Percentiles rank a stretch among this genome's conserved stretches.
phyloP scores from a whole-genome alignment of 2,888 invertebrate species.

The Gonocerus acuteangulatus region DNA sequence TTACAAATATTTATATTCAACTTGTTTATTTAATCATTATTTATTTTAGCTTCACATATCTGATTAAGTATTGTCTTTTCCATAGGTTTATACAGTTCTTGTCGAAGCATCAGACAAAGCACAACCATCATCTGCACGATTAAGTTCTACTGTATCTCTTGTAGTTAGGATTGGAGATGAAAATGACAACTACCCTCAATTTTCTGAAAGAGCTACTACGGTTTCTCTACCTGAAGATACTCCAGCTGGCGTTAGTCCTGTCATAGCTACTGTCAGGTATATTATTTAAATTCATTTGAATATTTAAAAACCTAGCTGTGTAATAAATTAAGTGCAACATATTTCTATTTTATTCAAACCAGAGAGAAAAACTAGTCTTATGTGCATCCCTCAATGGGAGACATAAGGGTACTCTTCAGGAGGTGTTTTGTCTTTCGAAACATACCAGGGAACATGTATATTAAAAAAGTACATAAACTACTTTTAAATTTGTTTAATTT shows the following conservation, averaged over 20 bases:
- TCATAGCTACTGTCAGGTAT: conserved; percentile 66
- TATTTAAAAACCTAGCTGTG: no score
- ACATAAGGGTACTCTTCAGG: not conserved
- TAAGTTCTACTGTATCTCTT: conserved; percentile 74
- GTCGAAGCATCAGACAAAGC: conserved; percentile 82
- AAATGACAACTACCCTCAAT: conserved; percentile 90
- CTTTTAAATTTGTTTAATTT: no score
- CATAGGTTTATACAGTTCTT: conserved; percentile 66
- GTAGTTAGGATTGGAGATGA: conserved; percentile 77
- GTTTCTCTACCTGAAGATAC: conserved; percentile 83
- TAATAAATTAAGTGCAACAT: no score
- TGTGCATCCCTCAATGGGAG: not conserved
- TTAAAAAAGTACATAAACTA: no score
- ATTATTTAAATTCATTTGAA: no score
- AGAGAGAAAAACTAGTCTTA: not conserved
- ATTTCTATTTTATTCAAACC: not conserved
- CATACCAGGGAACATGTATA: no score
- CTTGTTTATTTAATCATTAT: no score
- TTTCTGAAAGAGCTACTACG: conserved; percentile 80
- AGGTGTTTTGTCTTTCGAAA: no score
- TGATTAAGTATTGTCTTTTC: no score
- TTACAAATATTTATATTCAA: no score
- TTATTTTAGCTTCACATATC: no score
- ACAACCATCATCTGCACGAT: conserved; percentile 65
- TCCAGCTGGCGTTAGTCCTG: conserved; percentile 72